These are phyloP conservation scores for Puffinus mauretanicus DNA, from an alignment of 2,113 vertebrate species.

Conservation along the genomic window DNA sequence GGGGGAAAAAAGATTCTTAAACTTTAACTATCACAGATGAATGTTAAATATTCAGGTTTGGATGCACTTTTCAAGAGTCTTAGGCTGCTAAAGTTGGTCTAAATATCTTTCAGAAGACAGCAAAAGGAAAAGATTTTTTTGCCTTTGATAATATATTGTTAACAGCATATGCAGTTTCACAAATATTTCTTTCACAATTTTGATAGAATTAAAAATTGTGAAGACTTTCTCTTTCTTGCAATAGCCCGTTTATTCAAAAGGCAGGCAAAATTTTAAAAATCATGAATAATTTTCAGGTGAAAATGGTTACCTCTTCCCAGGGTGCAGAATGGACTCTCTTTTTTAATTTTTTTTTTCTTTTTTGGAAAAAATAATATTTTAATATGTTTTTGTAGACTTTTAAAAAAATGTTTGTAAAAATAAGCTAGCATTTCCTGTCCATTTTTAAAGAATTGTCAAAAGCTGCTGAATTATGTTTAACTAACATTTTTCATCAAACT, in stretches of 20 bases:
- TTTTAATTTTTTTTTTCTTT: neutral
- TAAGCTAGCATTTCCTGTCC: neutral
- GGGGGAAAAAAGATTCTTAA: neutral
- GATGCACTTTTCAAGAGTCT: neutral
- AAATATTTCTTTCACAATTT: neutral
- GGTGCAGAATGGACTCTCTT: fast-evolving
- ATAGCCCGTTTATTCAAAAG: neutral
- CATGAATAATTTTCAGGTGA: neutral
- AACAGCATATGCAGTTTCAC: neutral
- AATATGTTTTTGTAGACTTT: neutral
- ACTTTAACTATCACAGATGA: neutral
- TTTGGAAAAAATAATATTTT: neutral
- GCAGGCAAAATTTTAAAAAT: neutral
- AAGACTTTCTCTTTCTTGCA: neutral
- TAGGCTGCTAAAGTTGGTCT: neutral
- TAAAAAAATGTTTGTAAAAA: neutral
- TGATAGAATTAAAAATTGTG: neutral
- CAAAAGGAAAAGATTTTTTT: neutral
- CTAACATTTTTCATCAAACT: neutral
- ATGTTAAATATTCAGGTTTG: neutral
- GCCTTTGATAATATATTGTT: neutral
- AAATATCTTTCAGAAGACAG: neutral
- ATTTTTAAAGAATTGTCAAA: neutral
- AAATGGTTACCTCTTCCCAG: neutral
- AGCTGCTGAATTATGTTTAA: neutral